Conservation (phyloP, 2,113 vertebrate genomes). For the Heterotis niloticus region DNA sequence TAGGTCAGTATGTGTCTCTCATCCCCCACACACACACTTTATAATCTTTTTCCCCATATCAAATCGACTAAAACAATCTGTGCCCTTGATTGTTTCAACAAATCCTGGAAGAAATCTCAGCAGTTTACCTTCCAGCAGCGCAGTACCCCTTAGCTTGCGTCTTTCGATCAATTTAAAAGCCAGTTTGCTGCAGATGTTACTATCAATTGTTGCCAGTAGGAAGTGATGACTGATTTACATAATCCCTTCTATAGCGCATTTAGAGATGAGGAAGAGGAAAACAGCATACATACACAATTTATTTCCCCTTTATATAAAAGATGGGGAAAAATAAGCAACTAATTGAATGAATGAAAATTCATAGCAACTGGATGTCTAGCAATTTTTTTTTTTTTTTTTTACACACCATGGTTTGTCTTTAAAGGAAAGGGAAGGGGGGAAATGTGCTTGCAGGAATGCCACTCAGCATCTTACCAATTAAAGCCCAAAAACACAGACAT, state of each 20-base stretch:
- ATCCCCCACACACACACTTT: too few relatives aligned
- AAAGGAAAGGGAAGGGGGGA: not conserved
- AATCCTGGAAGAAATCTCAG: not conserved
- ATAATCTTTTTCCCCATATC: not conserved
- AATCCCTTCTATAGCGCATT: conserved; percentile 16
- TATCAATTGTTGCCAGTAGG: not conserved
- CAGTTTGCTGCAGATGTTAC: not conserved
- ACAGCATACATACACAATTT: not conserved
- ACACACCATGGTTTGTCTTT: not conserved
- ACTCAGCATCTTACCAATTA: not conserved
- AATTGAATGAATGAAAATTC: not conserved
- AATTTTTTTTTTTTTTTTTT: not conserved
- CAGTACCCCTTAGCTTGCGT: not conserved
- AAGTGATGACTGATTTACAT: conserved; percentile 19
- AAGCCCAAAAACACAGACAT: too few relatives aligned
- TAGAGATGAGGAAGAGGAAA: not conserved
- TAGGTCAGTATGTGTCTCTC: not conserved
- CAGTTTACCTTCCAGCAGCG: not conserved
- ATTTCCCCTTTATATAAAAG: not conserved
- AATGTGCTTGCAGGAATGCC: not conserved
- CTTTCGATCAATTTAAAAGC: not conserved
- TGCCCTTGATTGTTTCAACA: not conserved
- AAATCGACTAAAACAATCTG: not conserved
- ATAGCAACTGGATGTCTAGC: not conserved
- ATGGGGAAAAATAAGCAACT: too few relatives aligned